Percentiles rank a stretch among this genome's conserved stretches.
These are phyloP conservation scores for Pseudococcus viburni DNA, from an alignment of 2,888 invertebrate species.

Conservation along the genomic window DNA sequence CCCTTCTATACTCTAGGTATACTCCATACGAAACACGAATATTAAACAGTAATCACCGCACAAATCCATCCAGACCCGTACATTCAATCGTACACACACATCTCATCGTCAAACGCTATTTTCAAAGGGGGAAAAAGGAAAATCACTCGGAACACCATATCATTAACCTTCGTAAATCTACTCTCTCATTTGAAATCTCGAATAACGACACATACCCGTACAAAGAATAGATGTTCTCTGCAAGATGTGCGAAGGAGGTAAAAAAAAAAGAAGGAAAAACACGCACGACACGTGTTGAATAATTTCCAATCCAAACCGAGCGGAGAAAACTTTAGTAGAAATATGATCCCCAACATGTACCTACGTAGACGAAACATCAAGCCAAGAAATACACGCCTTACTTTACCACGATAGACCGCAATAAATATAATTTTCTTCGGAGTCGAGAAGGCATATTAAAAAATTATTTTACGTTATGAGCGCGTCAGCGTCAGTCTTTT, in stretches of 20 bases:
- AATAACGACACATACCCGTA: background rate
- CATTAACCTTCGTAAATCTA: background rate
- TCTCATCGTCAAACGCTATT: background rate
- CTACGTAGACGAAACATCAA: background rate
- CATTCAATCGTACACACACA: background rate
- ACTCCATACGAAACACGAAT: background rate
- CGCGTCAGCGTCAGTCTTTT: background rate
- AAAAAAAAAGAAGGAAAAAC: background rate
- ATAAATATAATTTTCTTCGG: conserved; percentile 19
- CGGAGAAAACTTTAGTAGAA: conserved; percentile 13
- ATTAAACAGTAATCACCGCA: background rate
- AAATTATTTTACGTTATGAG: conserved; percentile 12
- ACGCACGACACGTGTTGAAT: conserved; percentile 41
- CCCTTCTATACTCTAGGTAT: too few relatives aligned
- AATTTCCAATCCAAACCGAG: conserved; percentile 32
- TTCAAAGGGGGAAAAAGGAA: background rate
- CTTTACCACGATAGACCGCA: background rate
- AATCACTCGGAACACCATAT: conserved; percentile 14
- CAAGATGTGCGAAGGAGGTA: background rate
- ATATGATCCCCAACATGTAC: conserved; percentile 22
- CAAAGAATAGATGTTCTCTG: background rate
- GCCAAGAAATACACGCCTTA: background rate
- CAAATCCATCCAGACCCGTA: background rate
- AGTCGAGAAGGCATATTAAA: conserved; percentile 23
- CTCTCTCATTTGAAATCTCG: background rate